Conservation (phyloP, 2,888 invertebrate species). For the Coronaproctus castanopsis region DNA sequence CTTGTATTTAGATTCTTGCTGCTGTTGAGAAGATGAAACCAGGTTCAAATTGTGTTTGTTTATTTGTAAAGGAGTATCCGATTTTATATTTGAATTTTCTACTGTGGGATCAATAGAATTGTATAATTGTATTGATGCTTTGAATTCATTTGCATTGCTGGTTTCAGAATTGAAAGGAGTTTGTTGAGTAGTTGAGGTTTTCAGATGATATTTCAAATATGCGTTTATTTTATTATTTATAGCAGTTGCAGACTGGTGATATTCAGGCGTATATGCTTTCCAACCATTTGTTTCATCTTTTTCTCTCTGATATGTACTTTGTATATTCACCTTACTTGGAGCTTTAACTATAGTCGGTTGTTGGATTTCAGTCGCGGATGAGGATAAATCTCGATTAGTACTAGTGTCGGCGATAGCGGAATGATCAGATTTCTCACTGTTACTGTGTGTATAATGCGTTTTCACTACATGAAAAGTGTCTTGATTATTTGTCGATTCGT, state of each 20-base stretch:
- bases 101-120: constrained; percentile 1
- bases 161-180: neutral
- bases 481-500: constrained; percentile 7
- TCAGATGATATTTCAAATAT: constrained; percentile 14
- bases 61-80: too few species aligned
- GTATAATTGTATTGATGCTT: constrained; percentile 13
- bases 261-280: neutral
- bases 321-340: neutral
- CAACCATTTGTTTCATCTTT: neutral
- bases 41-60: neutral
- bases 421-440: neutral
- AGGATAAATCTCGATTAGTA: neutral
- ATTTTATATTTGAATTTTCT: neutral
- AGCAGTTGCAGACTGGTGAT: too few species aligned
- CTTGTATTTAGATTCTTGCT: neutral
- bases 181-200: constrained; percentile 12
- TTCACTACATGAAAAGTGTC: constrained; percentile 7
- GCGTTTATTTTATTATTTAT: constrained; percentile 16
- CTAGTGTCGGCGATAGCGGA: neutral
- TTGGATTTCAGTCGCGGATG: constrained; percentile 4
- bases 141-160: constrained; percentile 10
- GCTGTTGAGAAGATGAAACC: neutral
- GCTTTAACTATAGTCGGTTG: neutral
- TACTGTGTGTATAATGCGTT: neutral
- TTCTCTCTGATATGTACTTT: neutral